Percentiles rank a stretch among this genome's conserved stretches.
Conservation (phyloP, 2,888 invertebrate genomes). For the Tipula confusa region DNA sequence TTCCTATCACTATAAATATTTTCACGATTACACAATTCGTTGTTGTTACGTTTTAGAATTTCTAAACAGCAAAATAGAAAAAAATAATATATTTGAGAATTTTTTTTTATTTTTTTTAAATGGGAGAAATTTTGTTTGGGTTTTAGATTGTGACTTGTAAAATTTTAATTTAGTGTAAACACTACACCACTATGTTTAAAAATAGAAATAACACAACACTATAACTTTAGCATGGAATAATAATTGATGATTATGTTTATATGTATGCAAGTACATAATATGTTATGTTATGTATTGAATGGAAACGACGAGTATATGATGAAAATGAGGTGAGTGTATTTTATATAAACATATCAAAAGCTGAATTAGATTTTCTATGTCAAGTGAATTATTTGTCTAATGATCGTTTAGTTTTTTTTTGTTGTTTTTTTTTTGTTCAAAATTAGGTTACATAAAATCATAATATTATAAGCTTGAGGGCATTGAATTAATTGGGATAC, state of each 20-base stretch:
- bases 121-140: neutral
- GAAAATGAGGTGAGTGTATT: neutral
- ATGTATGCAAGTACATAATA: neutral
- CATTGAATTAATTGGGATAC: too few species aligned
- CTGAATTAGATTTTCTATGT: constrained; percentile 3
- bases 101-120: neutral
- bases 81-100: neutral
- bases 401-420: too few species aligned
- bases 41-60: neutral
- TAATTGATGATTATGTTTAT: neutral
- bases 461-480: too few species aligned
- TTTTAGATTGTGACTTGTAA: neutral
- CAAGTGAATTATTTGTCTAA: neutral
- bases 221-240: neutral
- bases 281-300: neutral
- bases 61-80: neutral
- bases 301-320: neutral
- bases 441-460: neutral
- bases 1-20: neutral
- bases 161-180: neutral
- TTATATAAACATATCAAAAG: neutral
- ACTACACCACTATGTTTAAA: neutral
- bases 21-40: neutral
- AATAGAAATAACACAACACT: neutral
- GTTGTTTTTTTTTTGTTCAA: neutral